Evolutionary conservation across 2,888 invertebrate genomes (phyloP), one percentile per base, ranked within the genome.

Genomic region (Drosophila setosimentum): DNA sequence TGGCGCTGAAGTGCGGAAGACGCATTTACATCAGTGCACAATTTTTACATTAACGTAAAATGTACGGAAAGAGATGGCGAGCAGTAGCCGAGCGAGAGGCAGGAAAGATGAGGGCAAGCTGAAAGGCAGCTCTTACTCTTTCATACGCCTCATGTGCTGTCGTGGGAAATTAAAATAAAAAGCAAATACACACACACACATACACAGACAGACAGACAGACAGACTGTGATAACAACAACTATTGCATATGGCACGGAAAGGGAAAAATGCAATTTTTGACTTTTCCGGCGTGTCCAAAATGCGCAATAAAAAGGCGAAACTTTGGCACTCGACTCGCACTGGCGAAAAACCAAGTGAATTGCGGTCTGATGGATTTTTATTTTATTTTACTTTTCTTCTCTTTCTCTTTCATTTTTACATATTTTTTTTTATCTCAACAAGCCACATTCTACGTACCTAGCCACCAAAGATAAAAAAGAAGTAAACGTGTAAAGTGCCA

Each of bases 1-100:
- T 57, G 75, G 73, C 78, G 77, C 67, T 74, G 86, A 83, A 71
- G 87, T 83, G 78, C 75, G 82, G 83, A 83, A 86, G 87, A 88
- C 83, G 89, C 83, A 86, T 78, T 88, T 80, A 86, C 90, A 90
- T 87, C 89, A 80, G 73, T 90, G 87, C 90, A 90, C 87, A 90
- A 87, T 90, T 84, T 84, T 83, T 73, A 84, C 84, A 84, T 89
- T 84, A 89, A 84, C 73, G 76, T 76, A 57, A 78, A 87, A 83
- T 70, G 73, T 74, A 81, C 70, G 71, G 73, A 67, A 80, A 65
- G 40, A 18, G 30, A 29, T 32, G 30, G 61, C 24, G 21, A 50
- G n/a, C 7, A 24, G 11, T 6, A 11, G 7, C 3, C 18, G 50
- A 13, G 29, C 0, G 10, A 42, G 48, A 42, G 24, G 18, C 1